Evolutionary conservation across 2,888 invertebrate species (phyloP).

Genomic region (Shargacucullia verbasci): DNA sequence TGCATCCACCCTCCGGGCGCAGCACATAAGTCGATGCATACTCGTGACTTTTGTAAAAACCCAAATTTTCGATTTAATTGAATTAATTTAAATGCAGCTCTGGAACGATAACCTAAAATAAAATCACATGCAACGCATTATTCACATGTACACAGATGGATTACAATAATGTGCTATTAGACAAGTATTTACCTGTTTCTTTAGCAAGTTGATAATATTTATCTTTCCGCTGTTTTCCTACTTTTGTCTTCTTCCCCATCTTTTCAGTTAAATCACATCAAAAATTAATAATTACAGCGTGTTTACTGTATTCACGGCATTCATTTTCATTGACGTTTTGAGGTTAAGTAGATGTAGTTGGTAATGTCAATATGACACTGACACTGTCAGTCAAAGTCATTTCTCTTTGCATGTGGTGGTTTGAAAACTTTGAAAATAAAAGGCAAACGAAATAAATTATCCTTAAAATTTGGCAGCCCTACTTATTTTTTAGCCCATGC

Average conservation of each 20-base stretch:
- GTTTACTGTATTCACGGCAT: slow-evolving; percentile 15
- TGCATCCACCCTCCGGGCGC: slow-evolving; percentile 99
- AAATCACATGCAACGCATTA: slow-evolving; percentile 47
- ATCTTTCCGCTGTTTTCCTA: slow-evolving; percentile 99
- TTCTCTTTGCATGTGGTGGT: too few relatives aligned
- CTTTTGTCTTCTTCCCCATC: slow-evolving; percentile 98
- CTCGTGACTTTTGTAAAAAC: slow-evolving; percentile 98
- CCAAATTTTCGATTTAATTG: slow-evolving; percentile 99
- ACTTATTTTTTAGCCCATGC: too few relatives aligned
- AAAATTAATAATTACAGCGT: slow-evolving; percentile 26
- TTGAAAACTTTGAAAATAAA: too few relatives aligned
- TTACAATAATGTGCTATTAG: background rate
- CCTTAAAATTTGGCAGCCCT: too few relatives aligned
- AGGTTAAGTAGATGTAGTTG: slow-evolving; percentile 34
- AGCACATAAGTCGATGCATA: slow-evolving; percentile 99
- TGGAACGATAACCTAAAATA: slow-evolving; percentile 96
- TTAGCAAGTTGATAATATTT: slow-evolving; percentile 99
- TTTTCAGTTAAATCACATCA: slow-evolving; percentile 62
- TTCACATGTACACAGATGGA: background rate
- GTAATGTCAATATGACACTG: too few relatives aligned
- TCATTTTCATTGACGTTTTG: too few relatives aligned
- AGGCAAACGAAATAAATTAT: too few relatives aligned
- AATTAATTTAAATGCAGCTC: slow-evolving; percentile 99
- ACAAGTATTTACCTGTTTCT: slow-evolving; percentile 94
- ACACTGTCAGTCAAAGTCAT: too few relatives aligned